Evolutionary conservation across 2,888 invertebrate species (phyloP).

Genomic region (Polydrusus cervinus): DNA sequence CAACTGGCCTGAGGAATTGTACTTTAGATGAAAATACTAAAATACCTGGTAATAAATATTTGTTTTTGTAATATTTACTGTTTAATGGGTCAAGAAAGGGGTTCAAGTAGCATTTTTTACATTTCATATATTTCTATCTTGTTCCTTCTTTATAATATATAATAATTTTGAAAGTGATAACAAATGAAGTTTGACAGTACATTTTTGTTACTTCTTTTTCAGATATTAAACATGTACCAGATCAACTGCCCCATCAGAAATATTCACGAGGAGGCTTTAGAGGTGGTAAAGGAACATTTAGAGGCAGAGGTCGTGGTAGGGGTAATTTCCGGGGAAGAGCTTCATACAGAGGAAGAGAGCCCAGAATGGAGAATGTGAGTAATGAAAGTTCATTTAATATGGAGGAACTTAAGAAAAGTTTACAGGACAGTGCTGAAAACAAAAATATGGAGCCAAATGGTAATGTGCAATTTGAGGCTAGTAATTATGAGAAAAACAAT

Average conservation of each 20-base stretch:
- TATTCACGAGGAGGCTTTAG: slow-evolving; percentile 22
- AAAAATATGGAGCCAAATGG: neutral
- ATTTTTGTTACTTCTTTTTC: slow-evolving; percentile 4
- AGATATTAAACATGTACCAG: slow-evolving; percentile 59
- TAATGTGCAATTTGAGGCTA: neutral
- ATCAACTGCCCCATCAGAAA: slow-evolving; percentile 35
- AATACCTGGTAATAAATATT: slow-evolving; percentile 40
- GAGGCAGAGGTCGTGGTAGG: slow-evolving; percentile 38
- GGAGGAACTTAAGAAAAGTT: slow-evolving; percentile 6
- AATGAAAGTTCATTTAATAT: slow-evolving; percentile 11
- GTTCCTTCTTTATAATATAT: no score
- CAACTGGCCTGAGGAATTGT: slow-evolving; percentile 63
- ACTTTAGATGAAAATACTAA: slow-evolving; percentile 59
- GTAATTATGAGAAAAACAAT: neutral
- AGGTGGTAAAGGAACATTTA: slow-evolving; percentile 19
- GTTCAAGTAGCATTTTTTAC: no score
- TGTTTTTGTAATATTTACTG: no score
- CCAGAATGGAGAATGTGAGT: slow-evolving; percentile 11
- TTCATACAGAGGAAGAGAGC: slow-evolving; percentile 10
- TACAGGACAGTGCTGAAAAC: neutral
- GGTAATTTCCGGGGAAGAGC: slow-evolving; percentile 32
- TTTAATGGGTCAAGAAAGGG: no score
- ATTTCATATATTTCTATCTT: no score
- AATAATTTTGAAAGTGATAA: no score
- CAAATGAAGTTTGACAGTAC: no score